Conservation (phyloP, 2,888 invertebrate species). For the Philereme transversata region DNA sequence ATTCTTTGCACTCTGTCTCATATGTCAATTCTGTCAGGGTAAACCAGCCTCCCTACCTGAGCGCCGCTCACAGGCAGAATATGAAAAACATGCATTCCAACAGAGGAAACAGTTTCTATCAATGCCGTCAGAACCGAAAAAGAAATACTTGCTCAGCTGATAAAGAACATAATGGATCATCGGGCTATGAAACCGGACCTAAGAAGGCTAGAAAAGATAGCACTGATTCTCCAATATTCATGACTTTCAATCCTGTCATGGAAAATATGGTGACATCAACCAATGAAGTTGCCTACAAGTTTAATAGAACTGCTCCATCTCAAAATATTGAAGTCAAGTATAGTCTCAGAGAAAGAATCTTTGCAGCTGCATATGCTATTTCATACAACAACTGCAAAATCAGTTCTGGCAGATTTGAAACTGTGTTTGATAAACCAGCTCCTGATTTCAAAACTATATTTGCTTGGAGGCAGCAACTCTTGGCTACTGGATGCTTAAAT, state of each 20-base stretch:
- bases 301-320: slow-evolving; percentile 60
- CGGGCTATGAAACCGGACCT: slow-evolving; percentile 67
- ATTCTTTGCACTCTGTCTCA: slow-evolving; percentile 56
- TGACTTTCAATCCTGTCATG: slow-evolving; percentile 67
- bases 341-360: slow-evolving; percentile 70
- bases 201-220: slow-evolving; percentile 58
- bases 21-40: slow-evolving; percentile 58
- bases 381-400: slow-evolving; percentile 75
- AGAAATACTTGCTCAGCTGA: slow-evolving; percentile 63
- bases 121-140: slow-evolving; percentile 50
- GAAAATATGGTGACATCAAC: slow-evolving; percentile 76
- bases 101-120: slow-evolving; percentile 49
- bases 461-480: slow-evolving; percentile 70
- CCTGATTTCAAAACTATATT: slow-evolving; percentile 80
- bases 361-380: slow-evolving; percentile 73
- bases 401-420: slow-evolving; percentile 71
- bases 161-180: slow-evolving; percentile 64
- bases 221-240: slow-evolving; percentile 50
- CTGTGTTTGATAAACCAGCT: slow-evolving; percentile 71
- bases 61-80: slow-evolving; percentile 51
- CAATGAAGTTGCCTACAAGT: slow-evolving; percentile 66
- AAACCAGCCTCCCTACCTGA: slow-evolving; percentile 55
- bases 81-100: slow-evolving; percentile 42
- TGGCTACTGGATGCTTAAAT: slow-evolving; percentile 71
- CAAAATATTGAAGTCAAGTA: slow-evolving; percentile 70